phyloP scores from a whole-genome alignment of 2,888 invertebrate species.

The Andrena haemorrhoa region DNA sequence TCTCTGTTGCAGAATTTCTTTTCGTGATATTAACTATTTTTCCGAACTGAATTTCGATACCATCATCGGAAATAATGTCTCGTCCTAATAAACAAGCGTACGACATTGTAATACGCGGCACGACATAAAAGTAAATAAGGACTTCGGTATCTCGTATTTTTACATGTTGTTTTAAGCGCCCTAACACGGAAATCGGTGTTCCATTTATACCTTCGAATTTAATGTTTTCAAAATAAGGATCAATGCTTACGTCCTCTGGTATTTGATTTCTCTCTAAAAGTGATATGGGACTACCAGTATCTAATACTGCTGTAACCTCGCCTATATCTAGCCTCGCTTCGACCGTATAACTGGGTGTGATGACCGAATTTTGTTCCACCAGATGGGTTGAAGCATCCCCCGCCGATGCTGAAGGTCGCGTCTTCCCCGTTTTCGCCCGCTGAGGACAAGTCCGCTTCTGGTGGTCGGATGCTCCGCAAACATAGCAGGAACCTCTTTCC shows the following conservation, averaged over 20 bases:
- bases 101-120: no score
- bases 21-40: no score
- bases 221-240: neutral
- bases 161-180: no score
- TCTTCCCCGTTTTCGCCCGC: neutral
- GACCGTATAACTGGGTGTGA: constrained; percentile 1
- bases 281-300: constrained; percentile 25
- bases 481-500: constrained; percentile 16
- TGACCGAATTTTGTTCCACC: neutral
- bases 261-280: neutral
- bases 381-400: neutral
- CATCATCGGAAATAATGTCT: no score
- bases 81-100: no score
- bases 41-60: no score
- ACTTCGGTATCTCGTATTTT: no score
- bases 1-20: no score
- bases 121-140: neutral
- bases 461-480: constrained; percentile 10
- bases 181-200: no score
- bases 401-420: neutral
- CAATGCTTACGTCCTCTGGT: neutral
- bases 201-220: constrained; percentile 22
- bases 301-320: neutral
- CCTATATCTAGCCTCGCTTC: neutral
- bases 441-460: constrained; percentile 11